Evolutionary conservation across 2,888 invertebrate genomes (phyloP).

Genomic region (Diaprepes abbreviatus): DNA sequence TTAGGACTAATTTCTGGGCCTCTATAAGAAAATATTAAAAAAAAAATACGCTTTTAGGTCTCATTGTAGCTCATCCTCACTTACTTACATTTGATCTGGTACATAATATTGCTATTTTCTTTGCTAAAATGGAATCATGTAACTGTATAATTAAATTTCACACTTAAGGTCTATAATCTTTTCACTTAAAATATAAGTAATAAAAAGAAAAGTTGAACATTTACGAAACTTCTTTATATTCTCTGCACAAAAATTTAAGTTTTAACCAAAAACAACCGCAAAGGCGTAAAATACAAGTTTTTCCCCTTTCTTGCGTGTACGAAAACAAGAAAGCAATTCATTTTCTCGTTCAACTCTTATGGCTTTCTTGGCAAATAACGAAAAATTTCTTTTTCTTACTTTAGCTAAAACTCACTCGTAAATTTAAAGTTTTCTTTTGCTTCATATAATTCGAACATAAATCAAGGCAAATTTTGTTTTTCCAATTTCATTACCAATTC

Average conservation of each 20-base stretch:
- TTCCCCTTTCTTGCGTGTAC: conserved; percentile 25
- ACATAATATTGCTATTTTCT: too few species aligned
- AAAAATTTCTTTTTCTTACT: conserved; percentile 46
- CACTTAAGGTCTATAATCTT: too few species aligned
- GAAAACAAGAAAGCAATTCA: conserved; percentile 41
- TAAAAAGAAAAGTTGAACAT: too few species aligned
- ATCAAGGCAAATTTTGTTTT: conserved; percentile 62
- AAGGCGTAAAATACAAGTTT: conserved; percentile 43
- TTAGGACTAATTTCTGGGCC: too few species aligned
- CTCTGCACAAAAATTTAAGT: conserved; percentile 9
- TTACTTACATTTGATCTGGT: too few species aligned
- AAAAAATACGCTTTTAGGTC: too few species aligned
- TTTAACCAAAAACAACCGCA: conserved; percentile 34
- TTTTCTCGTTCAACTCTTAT: conserved; percentile 36
- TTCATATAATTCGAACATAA: conserved; percentile 61
- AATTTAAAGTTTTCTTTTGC: conserved; percentile 59
- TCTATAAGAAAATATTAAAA: too few species aligned
- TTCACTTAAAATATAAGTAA: too few species aligned
- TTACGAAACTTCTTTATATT: conserved; percentile 25
- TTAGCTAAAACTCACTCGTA: conserved; percentile 45
- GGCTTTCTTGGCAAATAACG: conserved; percentile 46
- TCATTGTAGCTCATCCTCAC: too few species aligned
- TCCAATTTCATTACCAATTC: conserved; percentile 64
- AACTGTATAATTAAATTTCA: too few species aligned
- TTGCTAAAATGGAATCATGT: too few species aligned